phyloP scores from a whole-genome alignment of 37 sponge, comb jelly and placozoan species.

The Ephydatia muelleri region DNA sequence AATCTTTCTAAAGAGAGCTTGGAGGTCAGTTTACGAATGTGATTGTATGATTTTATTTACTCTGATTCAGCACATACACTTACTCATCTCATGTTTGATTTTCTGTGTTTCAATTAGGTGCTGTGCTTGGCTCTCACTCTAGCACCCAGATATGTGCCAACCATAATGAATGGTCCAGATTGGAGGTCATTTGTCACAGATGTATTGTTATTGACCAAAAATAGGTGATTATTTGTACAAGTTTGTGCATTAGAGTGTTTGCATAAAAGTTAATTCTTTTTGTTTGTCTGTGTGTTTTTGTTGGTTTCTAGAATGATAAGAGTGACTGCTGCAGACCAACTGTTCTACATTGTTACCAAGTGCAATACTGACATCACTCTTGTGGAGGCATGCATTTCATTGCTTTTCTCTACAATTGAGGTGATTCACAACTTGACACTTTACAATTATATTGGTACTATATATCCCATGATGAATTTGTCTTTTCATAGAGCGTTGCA shows the following conservation, averaged over 20 bases:
- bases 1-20: neutral
- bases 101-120: conserved; percentile 42
- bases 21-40: neutral
- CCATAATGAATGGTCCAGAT: conserved; percentile 31
- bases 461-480: neutral
- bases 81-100: neutral
- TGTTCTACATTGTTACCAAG: conserved; percentile 77
- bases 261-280: no score
- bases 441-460: conserved; percentile 1
- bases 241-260: no score
- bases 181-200: conserved; percentile 77
- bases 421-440: conserved; percentile 22
- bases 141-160: conserved; percentile 28
- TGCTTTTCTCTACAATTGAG: conserved; percentile 66
- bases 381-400: conserved; percentile 43
- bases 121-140: conserved; percentile 59
- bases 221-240: no score
- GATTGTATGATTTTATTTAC: neutral
- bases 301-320: conserved; percentile 57
- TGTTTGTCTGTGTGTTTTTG: neutral
- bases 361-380: conserved; percentile 41
- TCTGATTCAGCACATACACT: neutral
- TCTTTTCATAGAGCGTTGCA: conserved; percentile 55
- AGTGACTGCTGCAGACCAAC: conserved; percentile 74
- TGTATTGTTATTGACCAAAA: conserved; percentile 57